Base-by-base conservation (phyloP, 1,140 invertebrate genomes). In the Diuraphis noxia region DNA sequence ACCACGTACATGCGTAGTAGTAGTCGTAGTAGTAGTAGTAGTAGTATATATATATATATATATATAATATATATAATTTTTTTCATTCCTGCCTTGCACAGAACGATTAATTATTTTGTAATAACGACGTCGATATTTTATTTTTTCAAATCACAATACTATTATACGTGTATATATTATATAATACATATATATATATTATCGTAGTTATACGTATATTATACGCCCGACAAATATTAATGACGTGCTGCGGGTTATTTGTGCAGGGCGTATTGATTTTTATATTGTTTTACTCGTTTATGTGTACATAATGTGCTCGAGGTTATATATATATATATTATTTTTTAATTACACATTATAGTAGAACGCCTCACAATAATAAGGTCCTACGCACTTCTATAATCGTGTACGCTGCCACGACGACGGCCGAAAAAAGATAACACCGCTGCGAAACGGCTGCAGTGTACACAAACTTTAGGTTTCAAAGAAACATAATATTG, bases 91-190 rank as follows among this genome's bases (percentile, higher is more conserved):
- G 56, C n/a, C 56, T 72, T 13, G 6, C 30, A 8, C 30, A 72
- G 56, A 72, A 72, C 34, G 56, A 72, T 72, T 72, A 72, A 72
- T 72, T 72, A 72, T 72, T 72, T 72, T n/a, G 56, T 72, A n/a
- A 72, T 72, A 72, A 72, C 30, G 30, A 72, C 30, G 56, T 72
- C n/a, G 56, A 72, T 72, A 49, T 49, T 49, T 72, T 72, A n/a
- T 63, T 63, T 72, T 72, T 72, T 72, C n/a, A 72, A 72, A 72
- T 72, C 56, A 72, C 30, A 72, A 72, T 72, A 72, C 56, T n/a
- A 72, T 72, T 72, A n/a, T 63, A n/a, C 13, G 13, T 3, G 30
- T 63, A 56, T 30, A 77, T 77, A 77, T 8, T 77, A 77, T 19
- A 34, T 77, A 17, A n/a, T 30, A 30, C 8, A 63, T 63, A 10